These are phyloP conservation scores for Nomada goodeniana DNA, from an alignment of 2,888 invertebrate genomes.

Conservation along the genomic window DNA sequence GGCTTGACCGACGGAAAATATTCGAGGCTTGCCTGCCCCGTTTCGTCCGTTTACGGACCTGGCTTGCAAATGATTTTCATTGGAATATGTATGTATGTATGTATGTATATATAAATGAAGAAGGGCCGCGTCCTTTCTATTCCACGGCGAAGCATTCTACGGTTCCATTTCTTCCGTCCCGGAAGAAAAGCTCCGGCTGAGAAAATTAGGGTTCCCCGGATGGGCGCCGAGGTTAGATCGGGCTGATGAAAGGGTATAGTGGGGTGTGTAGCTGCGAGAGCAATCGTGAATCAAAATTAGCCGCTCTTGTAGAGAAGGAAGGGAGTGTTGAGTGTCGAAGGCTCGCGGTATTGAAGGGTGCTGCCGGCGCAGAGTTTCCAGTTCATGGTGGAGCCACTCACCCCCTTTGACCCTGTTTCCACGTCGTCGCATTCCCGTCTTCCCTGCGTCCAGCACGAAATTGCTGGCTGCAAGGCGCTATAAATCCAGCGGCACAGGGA, in stretches of 20 bases:
- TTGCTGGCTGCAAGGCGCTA: slow-evolving; percentile 61
- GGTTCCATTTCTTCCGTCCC: slow-evolving; percentile 32
- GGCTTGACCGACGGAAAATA: background rate
- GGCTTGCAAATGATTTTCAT: no score
- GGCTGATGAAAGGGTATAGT: slow-evolving; percentile 37
- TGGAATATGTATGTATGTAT: no score
- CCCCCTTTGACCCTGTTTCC: slow-evolving; percentile 62
- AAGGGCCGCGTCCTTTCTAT: no score
- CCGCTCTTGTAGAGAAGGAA: slow-evolving; percentile 55
- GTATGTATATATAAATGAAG: no score
- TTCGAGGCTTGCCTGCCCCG: background rate
- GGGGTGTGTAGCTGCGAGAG: slow-evolving; percentile 39
- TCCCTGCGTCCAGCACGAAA: slow-evolving; percentile 53
- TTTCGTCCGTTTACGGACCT: no score
- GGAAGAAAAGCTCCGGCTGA: background rate
- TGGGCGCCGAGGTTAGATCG: slow-evolving; percentile 17
- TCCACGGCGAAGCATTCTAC: slow-evolving; percentile 1
- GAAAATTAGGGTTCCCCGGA: slow-evolving; percentile 47
- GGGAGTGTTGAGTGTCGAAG: slow-evolving; percentile 16
- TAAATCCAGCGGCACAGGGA: slow-evolving; percentile 57
- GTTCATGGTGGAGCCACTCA: slow-evolving; percentile 29
- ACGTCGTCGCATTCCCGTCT: slow-evolving; percentile 62
- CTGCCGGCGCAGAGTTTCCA: slow-evolving; percentile 36
- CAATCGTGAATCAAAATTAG: slow-evolving; percentile 67
- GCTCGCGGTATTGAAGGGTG: slow-evolving; percentile 53